These are phyloP conservation scores for Scomberomorus guttatus DNA, from an alignment of 2,797 vertebrate genomes.

Conservation along the genomic window DNA sequence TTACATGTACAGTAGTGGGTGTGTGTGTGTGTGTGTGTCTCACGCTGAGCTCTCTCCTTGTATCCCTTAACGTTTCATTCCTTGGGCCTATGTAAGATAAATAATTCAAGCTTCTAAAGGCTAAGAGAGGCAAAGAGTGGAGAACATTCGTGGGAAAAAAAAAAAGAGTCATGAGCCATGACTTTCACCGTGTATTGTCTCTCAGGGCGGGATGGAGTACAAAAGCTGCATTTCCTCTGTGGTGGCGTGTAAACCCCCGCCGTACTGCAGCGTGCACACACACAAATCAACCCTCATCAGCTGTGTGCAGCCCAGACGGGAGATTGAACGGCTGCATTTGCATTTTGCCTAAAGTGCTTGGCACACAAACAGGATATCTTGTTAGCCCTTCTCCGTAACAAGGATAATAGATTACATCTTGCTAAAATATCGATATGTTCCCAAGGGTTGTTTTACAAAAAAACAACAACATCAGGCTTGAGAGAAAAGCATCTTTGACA, in stretches of 20 bases:
- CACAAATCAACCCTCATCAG: constrained; percentile 49
- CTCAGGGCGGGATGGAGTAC: constrained; percentile 11
- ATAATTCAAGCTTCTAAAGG: constrained; percentile 64
- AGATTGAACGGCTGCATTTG: constrained; percentile 64
- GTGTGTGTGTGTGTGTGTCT: constrained; percentile 49
- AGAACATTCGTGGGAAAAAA: constrained; percentile 33
- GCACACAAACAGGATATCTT: constrained; percentile 63
- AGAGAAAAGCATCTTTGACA: constrained; percentile 8
- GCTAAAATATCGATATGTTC: constrained; percentile 53
- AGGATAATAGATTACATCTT: constrained; percentile 64
- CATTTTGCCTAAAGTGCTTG: constrained; percentile 66
- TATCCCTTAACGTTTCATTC: constrained; percentile 47
- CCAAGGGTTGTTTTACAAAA: neutral
- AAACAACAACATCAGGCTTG: neutral
- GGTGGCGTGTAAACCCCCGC: constrained; percentile 9
- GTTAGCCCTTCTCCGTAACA: constrained; percentile 54
- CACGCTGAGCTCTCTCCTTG: constrained; percentile 48
- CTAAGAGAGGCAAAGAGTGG: constrained; percentile 21
- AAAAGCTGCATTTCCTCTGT: constrained; percentile 47
- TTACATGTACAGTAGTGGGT: constrained; percentile 20
- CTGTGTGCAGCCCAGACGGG: constrained; percentile 39
- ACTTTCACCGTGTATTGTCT: constrained; percentile 36
- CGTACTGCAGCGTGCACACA: constrained; percentile 10
- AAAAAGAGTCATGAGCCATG: constrained; percentile 46
- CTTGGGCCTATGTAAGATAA: constrained; percentile 50